Evolutionary conservation across 2,888 invertebrate species (phyloP), one percentile per base, ranked within the genome.

Genomic region (Tortrix viridana): DNA sequence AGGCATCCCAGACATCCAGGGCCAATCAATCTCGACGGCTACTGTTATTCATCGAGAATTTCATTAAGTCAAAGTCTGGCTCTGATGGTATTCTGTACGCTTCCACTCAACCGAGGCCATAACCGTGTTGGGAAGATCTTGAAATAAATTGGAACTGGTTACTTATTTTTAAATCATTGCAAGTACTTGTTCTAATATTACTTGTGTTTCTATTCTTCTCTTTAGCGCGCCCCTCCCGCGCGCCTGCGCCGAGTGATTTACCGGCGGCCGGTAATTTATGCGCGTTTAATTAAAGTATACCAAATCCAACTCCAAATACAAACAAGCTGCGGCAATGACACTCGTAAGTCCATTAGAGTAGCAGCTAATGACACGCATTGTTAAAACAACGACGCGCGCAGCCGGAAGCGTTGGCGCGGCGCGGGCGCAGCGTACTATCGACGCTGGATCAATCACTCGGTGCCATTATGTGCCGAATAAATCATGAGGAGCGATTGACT

Each of bases 211-310:
- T 46, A 37, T 61, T 56, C 32, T 56, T 38, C 49, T 56, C 50
- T 61, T 50, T 61, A 49, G 55, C 60, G 74, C 54, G 62, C 70
- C 68, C 62, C 66, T 69, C 70, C 66, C 60, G 66, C 66, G 68
- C 74, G 68, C 66, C 64, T 72, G 69, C 73, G 82, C 70, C 81
- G 88, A 88, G 80, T 88, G 88, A 88, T 88, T 88, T 88, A 88
- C 79, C 76, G 76, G 68, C 67, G 66, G 61, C 59, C 60, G 66
- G 77, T 88, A 83, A 88, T 88, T 87, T 87, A 88, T 86, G 84
- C 77, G 68, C 77, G 86, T 88, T 87, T 89, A 88, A 88, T 89
- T 89, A 88, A 88, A 89, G 89, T 84, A 82, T 56, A 61, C 37
- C 9, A 20, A 22, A 37, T 23, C 16, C 32, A 38, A 43, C 19